Evolutionary conservation across 2,888 invertebrate species (phyloP), one percentile per base, ranked within the genome.

Genomic region (Cryptocephalus primarius): DNA sequence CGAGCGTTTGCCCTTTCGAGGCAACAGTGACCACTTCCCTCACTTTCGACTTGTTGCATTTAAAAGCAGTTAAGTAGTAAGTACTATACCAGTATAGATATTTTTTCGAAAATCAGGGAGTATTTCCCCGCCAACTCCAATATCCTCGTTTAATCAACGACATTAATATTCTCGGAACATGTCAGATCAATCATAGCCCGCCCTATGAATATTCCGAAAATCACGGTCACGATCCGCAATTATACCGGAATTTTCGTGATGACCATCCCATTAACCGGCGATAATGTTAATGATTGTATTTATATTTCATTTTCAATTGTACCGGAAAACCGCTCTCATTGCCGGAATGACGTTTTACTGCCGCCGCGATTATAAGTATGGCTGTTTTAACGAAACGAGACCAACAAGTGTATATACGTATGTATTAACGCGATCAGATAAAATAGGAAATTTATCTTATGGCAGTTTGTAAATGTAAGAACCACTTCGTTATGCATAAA

Each of bases 401-500:
- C 40, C 40, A 45, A 45, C 45, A 40, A 45, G 39, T 45, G 22
- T 32, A 40, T 34, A 33, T 22, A 22, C 6, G 22, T 22, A 6
- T 22, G 44, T 43, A 48, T 45, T 44, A 49, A 48, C 41, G 45
- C 38, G 42, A 49, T 49, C 39, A 46, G 49, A 53, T 48, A 49
- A 51, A 48, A 41, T 42, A 22, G 33, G 13, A 48, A 47, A 51
- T 53, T 51, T 51, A 53, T 51, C 46, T 48, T 48, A 50, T 40
- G 36, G 48, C 40, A 32, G 42, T 47, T 48, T 43, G 39, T 46
- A 47, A 50, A 50, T 43, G 51, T 49, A 48, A 45, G 40, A 55
- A 48, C 56, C 49, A 48, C 52, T 55, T 50, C 53, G 53, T 56
- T 55, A 53, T 44, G 53, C 39, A 56, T 56, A 56, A 55, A 56